Conservation (phyloP, 2,888 invertebrate species). For the Andrena chrysosceles region DNA sequence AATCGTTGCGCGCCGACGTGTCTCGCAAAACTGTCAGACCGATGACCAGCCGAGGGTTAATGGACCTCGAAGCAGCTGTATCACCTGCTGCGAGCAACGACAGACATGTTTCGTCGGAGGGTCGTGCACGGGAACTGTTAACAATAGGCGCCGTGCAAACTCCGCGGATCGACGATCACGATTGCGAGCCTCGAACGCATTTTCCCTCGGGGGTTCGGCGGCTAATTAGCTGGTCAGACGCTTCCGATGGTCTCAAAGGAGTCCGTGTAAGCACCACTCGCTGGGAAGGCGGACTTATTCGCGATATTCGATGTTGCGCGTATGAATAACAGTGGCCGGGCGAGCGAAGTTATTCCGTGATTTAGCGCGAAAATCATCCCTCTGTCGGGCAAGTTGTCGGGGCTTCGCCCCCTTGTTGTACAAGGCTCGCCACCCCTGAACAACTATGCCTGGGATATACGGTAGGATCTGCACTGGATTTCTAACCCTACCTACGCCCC, state of each 20-base stretch:
- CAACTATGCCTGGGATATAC: slow-evolving; percentile 51
- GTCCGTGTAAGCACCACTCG: slow-evolving; percentile 47
- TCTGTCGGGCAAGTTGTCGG: slow-evolving; percentile 60
- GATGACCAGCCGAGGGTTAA: slow-evolving; percentile 41
- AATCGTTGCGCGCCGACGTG: neutral
- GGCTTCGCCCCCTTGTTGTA: slow-evolving; percentile 60
- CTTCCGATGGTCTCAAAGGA: slow-evolving; percentile 60
- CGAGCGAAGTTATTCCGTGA: slow-evolving; percentile 66
- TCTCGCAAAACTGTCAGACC: slow-evolving; percentile 23
- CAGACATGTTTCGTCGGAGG: slow-evolving; percentile 47
- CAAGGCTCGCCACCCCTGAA: slow-evolving; percentile 52
- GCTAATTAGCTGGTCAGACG: slow-evolving; percentile 71
- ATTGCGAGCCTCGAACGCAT: slow-evolving; percentile 59
- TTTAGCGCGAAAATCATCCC: slow-evolving; percentile 67
- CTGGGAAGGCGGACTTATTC: slow-evolving; percentile 13
- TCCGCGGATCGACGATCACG: slow-evolving; percentile 67
- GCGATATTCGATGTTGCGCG: slow-evolving; percentile 27
- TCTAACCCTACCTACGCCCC: slow-evolving; percentile 60
- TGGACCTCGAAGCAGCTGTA: slow-evolving; percentile 60
- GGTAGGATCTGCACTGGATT: slow-evolving; percentile 57
- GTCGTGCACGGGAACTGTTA: slow-evolving; percentile 38
- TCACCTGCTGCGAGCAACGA: slow-evolving; percentile 62
- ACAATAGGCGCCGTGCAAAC: slow-evolving; percentile 54
- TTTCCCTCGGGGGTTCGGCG: slow-evolving; percentile 53
- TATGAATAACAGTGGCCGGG: slow-evolving; percentile 19